Base-by-base conservation (phyloP, 2,797 vertebrate species). In the Odontamblyopus lacepedii region DNA sequence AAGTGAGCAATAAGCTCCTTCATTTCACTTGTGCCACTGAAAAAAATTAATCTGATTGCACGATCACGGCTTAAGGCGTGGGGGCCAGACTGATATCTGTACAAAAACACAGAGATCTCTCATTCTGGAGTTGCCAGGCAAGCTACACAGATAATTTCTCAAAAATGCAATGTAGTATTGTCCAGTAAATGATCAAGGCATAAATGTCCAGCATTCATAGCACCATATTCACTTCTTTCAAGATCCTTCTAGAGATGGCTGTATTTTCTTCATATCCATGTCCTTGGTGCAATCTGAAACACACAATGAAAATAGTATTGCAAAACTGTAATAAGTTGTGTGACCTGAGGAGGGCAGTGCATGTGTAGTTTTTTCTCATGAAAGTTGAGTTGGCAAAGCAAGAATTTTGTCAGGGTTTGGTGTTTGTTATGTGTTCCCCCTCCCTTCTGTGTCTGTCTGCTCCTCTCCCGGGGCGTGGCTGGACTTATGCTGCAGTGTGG, bases 261-360 rank as follows among this genome's bases (percentile, higher is more conserved):
- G 38, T 3, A 80, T 87, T 68, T 92, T 90, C 29, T 72, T 81
- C 83, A 82, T 80, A 50, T 73, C 27, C 0, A 56, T 67, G 74
- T 60, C 70, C 69, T 69, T 66, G 56, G 84, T 69, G 1, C 69
- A 78, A 67, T 80, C 91, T 94, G 88, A n/a, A 4, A 51, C 55
- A 26, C 2, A 55, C 6, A 55, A 57, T 11, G 9, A 57, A 57
- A 26, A 26, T 57, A 26, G 23, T 13, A 57, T 4, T 19, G 26
- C 26, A 32, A 29, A 8, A 61, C 29, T 15, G 27, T 11, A 29
- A 30, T 32, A 29, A 6, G 15, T 8, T 61, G 13, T 29, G 29
- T 32, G 59, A 61, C 59, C 59, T 18, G 59, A 29, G 27, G 59
- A 9, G 27, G 59, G 59, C 59, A 61, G 29, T 61, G 29, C 29